Base-by-base conservation (phyloP, 1,140 invertebrate genomes). In the Papilio aristodemus region DNA sequence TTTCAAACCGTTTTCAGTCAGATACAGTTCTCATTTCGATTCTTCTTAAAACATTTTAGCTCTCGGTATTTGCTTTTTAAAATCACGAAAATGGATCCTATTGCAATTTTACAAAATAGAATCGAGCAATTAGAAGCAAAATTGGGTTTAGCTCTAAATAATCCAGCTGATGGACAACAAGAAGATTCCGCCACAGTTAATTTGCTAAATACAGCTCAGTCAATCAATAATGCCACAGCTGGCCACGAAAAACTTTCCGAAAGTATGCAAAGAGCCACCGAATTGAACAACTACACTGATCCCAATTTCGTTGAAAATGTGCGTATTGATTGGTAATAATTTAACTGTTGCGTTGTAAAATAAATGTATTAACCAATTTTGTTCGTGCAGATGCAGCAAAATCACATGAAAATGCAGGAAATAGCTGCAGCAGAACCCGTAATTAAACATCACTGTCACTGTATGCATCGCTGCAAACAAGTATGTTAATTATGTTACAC, bases 271-370 rank as follows among this genome's bases (percentile, higher is more conserved):
- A 84, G 86, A 71, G 85, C 90, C 19, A 83, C 78, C 13, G 91
- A 92, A 78, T 73, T 92, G n/a, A 92, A 92, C 70, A 91, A 90
- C 67, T 92, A 92, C 69, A 85, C 88, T 63, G 91, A 92, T 74
- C 90, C 91, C 17, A 92, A 92, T 78, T 86, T 87, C 7, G 67
- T 87, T 60, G 86, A 91, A 80, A 89, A 89, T 69, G 90, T 92
- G 78, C 77, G 83, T 77, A 70, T 25, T 64, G 39, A 54, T 39
- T 57, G 1, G 8, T 32, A 46, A 36, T 32, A 37, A 36, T 39
- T 38, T 27, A n/a, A 63, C 13, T 57, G 10, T 41, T 39, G n/a
- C 41, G 37, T 43, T 68, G 1, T 37, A 59, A 43, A 1, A 73
- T 10, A 19, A 25, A 39, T 67, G 5, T 10, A 62, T 10, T 32